Percentiles rank a stretch among this genome's conserved stretches.
Conservation (phyloP, 1,140 invertebrate species). For the Plectrocnemia conspersa region DNA sequence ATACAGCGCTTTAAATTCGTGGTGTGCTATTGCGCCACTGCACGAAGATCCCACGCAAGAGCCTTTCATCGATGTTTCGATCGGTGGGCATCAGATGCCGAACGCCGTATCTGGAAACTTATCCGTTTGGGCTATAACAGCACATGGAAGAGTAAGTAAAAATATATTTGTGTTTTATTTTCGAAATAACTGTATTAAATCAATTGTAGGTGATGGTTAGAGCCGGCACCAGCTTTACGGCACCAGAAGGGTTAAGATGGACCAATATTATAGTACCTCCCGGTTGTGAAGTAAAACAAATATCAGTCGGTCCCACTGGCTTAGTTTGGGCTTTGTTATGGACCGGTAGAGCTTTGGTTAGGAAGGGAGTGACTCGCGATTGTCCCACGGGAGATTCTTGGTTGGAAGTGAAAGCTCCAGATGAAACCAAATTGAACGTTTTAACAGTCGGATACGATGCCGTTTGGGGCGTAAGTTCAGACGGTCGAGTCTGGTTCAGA, state of each 20-base stretch:
- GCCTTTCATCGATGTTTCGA: conserved; percentile 70
- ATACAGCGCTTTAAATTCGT: conserved; percentile 84
- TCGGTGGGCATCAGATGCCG: conserved; percentile 77
- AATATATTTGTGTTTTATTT: conserved; percentile 4
- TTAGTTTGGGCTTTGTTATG: conserved; percentile 80
- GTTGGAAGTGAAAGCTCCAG: conserved; percentile 73
- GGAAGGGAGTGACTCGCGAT: conserved; percentile 71
- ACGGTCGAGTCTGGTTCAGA: conserved; percentile 84
- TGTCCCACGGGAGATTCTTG: conserved; percentile 71
- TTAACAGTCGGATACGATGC: conserved; percentile 78
- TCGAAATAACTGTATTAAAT: not conserved
- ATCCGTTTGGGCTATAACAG: conserved; percentile 86
- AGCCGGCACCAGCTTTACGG: conserved; percentile 67
- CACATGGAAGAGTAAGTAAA: conserved; percentile 68
- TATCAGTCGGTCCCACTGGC: conserved; percentile 77
- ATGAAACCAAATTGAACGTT: conserved; percentile 64
- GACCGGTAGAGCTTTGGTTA: conserved; percentile 73
- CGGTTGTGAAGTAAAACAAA: conserved; percentile 75
- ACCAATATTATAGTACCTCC: conserved; percentile 66
- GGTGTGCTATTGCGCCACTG: conserved; percentile 83
- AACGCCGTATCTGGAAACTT: conserved; percentile 67
- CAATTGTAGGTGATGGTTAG: conserved; percentile 73
- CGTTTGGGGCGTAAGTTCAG: conserved; percentile 82
- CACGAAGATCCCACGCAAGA: conserved; percentile 82
- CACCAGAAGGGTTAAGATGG: conserved; percentile 83